Percentiles rank a stretch among this genome's conserved stretches.
phyloP scores from a whole-genome alignment of 2,797 vertebrate genomes.

The Chromobotia macracanthus region DNA sequence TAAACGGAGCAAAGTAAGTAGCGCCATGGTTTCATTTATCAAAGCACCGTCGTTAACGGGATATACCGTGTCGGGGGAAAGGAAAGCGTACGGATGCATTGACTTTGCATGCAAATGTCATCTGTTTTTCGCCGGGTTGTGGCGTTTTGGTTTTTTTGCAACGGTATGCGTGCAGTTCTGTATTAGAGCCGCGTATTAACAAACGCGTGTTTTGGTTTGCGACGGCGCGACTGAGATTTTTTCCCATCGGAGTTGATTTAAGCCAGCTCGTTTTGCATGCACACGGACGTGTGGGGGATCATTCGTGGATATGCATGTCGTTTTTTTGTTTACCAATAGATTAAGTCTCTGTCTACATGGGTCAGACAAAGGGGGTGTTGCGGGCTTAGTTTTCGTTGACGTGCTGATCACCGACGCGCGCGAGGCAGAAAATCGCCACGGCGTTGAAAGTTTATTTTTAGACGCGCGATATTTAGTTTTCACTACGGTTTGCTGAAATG shows the following conservation, averaged over 20 bases:
- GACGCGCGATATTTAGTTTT: background rate
- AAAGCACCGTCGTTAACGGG: constrained; percentile 6
- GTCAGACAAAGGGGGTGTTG: constrained; percentile 63
- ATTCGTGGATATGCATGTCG: background rate
- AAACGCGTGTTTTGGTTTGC: constrained; percentile 67
- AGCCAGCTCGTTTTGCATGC: background rate
- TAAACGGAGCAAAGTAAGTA: constrained; percentile 83
- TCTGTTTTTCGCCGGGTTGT: background rate
- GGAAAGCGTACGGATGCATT: constrained; percentile 13
- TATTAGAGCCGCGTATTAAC: constrained; percentile 54
- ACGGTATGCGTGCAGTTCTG: constrained; percentile 21
- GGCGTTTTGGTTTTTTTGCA: too few relatives aligned
- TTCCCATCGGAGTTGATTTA: background rate
- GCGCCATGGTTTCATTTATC: constrained; percentile 37
- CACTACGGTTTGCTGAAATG: background rate
- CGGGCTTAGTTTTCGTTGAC: constrained; percentile 31
- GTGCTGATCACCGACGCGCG: background rate
- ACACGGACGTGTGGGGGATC: too few relatives aligned
- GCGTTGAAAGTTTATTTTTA: constrained; percentile 58
- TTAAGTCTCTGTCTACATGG: constrained; percentile 26
- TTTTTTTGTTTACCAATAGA: constrained; percentile 50
- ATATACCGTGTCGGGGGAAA: background rate
- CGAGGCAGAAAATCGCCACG: constrained; percentile 48
- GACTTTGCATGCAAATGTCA: background rate
- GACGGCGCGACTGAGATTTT: constrained; percentile 56